Evolutionary conservation across 1,140 invertebrate species (phyloP), one percentile per base, ranked within the genome.

Genomic region (Leucophenga varia): DNA sequence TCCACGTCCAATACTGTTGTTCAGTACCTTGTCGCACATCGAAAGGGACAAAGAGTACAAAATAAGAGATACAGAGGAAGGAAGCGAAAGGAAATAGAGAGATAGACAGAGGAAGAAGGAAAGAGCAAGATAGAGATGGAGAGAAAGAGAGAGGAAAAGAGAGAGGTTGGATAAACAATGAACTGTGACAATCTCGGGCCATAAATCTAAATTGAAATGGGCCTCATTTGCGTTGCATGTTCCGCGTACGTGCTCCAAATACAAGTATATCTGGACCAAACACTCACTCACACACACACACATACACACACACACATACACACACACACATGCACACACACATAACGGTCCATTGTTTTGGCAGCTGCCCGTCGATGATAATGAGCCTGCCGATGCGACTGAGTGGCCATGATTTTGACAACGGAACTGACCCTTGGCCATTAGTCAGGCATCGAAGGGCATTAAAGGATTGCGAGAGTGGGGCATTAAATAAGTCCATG

Each of bases 121-220:
- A n/a, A n/a, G n/a, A n/a, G n/a, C n/a, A n/a, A n/a, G n/a, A n/a
- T n/a, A n/a, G n/a, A n/a, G n/a, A n/a, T n/a, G n/a, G 20, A 18
- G 37, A 21, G 14, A 21, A 4, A 4, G 25, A 1, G n/a, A 19
- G 20, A 19, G n/a, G 18, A 37, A 25, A n/a, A n/a, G n/a, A n/a
- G n/a, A n/a, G n/a, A n/a, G n/a, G n/a, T n/a, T n/a, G 19, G 45
- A 39, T 28, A 25, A 54, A 45, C 56, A 46, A 19, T 47, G 48
- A 30, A 28, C 51, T 45, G 30, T 36, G 44, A 40, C 47, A 59
- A 60, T 59, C 47, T 49, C 19, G 16, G 31, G 34, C 35, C 50
- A 64, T 65, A 64, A 64, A 65, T 65, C 59, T 40, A 57, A 64
- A 60, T 64, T 64, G 57, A 64, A 64, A 64, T 54, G 46, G 50